These are phyloP conservation scores for Pheosia gnoma DNA, from an alignment of 2,888 invertebrate species.

Conservation along the genomic window DNA sequence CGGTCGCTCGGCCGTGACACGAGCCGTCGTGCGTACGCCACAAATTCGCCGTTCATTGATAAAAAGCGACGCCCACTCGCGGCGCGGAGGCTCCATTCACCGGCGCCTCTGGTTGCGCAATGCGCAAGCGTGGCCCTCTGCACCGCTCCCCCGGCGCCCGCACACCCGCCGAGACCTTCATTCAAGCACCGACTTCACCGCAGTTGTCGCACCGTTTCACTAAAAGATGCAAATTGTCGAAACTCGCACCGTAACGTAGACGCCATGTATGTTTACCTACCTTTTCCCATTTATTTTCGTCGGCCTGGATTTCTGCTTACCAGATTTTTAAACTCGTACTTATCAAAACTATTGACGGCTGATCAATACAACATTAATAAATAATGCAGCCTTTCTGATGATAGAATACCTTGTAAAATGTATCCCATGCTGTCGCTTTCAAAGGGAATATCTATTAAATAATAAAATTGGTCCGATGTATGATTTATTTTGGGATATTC, in stretches of 20 bases:
- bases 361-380: neutral
- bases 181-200: conserved; percentile 59
- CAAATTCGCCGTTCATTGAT: conserved; percentile 82
- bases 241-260: conserved; percentile 13
- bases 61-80: conserved; percentile 77
- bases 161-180: conserved; percentile 55
- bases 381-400: neutral
- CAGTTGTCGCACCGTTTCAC: conserved; percentile 38
- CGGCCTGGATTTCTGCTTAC: neutral
- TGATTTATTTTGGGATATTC: neutral
- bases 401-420: neutral
- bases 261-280: neutral
- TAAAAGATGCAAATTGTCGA: conserved; percentile 34
- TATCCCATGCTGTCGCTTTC: neutral
- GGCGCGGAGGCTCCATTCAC: conserved; percentile 73
- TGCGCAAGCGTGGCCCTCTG: conserved; percentile 60
- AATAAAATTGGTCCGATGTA: neutral
- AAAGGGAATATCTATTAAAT: neutral
- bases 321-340: no score
- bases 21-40: conserved; percentile 71
- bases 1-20: conserved; percentile 72
- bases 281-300: neutral
- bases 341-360: no score
- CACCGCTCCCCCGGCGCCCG: conserved; percentile 33
- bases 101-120: conserved; percentile 77